These are phyloP conservation scores for Ageneiosus marmoratus DNA, from an alignment of 2,113 vertebrate species.

Conservation along the genomic window DNA sequence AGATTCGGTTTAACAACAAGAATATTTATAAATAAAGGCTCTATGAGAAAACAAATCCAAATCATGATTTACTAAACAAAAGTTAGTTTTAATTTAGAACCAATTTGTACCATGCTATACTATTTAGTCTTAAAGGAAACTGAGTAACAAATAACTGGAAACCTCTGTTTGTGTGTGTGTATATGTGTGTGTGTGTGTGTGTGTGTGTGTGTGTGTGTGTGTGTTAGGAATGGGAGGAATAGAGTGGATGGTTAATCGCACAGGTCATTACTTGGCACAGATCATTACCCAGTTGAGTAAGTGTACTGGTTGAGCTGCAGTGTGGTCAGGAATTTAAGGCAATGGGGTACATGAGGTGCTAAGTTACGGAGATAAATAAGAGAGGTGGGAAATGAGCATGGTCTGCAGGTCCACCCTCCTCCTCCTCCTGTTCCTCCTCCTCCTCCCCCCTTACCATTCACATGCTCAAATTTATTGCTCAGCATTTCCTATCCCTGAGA, in stretches of 20 bases:
- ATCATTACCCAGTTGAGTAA: constrained; percentile 63
- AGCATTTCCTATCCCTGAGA: constrained; percentile 74
- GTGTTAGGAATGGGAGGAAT: constrained; percentile 46
- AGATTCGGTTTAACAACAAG: neutral
- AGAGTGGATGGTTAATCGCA: constrained; percentile 69
- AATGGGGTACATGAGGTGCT: constrained; percentile 35
- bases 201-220: constrained; percentile 35
- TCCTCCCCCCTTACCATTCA: constrained; percentile 66
- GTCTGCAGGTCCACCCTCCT: constrained; percentile 54
- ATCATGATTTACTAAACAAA: neutral
- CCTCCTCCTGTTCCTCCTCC: constrained; percentile 24
- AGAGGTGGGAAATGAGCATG: constrained; percentile 71
- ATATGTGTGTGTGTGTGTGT: constrained; percentile 49
- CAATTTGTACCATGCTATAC: constrained; percentile 33
- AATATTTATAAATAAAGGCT: neutral
- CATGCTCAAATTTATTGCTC: constrained; percentile 75
- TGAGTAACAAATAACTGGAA: constrained; percentile 35
- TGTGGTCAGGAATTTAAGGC: constrained; percentile 60
- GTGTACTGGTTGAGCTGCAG: constrained; percentile 57
- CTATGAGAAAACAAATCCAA: neutral
- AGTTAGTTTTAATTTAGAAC: neutral
- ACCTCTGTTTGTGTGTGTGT: too few relatives aligned
- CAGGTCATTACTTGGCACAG: constrained; percentile 59
- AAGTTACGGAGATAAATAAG: constrained; percentile 65
- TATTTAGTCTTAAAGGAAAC: too few relatives aligned